Base-by-base conservation (phyloP, 2,113 vertebrate species). In the Macquaria ambigua region DNA sequence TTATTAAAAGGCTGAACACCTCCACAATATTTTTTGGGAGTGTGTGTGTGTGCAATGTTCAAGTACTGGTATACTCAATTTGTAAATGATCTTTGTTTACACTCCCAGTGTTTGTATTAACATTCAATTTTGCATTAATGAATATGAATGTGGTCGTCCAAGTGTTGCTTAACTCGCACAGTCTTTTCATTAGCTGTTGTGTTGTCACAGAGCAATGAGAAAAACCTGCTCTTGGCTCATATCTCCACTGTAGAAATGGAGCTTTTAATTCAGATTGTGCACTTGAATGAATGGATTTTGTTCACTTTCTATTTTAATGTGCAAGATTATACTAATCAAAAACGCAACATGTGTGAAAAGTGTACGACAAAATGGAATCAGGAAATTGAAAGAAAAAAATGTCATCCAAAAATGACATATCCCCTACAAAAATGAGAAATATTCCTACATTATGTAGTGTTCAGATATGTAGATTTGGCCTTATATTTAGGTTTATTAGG, bases 131-230 rank as follows among this genome's bases (percentile, higher is more conserved):
- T 81, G 69, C 37, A 85, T 85, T 87, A 89, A 93, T 92, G 83
- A 93, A 90, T 90, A 90, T 79, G 68, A 92, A 93, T 89, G 90
- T 69, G 86, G 73, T 87, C 55, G 62, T 85, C 88, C 79, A 85
- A 89, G 90, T 88, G 85, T 88, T 89, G 78, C 82, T 88, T 77
- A 63, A 82, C 82, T 83, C 25, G 16, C 76, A 15, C 62, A 23
- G 79, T 68, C 77, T 86, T 85, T 88, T 89, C 71, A 87, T 85
- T 87, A 82, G 43, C 75, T 48, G 7, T 28, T 76, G 34, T 56
- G 25, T 50, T 61, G 74, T 73, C 83, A 88, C 67, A 31, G 41
- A 89, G 77, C 69, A 31, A 74, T 41, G 39, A 88, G 68, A 78
- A 62, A 73, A 53, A 2, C n/a, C 31, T 46, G 43, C 55, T 55